Base-by-base conservation (phyloP, 1,140 invertebrate species). In the Ptiloglossa arizonensis region DNA sequence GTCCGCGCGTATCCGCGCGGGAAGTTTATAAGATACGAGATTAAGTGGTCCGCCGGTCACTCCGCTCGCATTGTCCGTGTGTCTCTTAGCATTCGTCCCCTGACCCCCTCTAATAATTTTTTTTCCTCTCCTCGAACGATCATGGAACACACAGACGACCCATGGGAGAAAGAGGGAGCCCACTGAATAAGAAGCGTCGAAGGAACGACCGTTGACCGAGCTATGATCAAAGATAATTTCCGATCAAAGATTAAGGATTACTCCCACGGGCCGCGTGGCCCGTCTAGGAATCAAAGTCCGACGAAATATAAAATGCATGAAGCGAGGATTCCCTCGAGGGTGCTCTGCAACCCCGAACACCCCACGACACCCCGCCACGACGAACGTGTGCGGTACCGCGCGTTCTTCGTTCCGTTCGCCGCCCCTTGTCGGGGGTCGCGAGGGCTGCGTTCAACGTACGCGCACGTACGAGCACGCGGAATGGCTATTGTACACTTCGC, bases 301-400 rank as follows among this genome's bases (percentile, higher is more conserved):
- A 54, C 73, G 85, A 89, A 91, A 91, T 91, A 91, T 90, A 91
- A 91, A 91, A 91, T 91, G 90, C 89, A 91, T 91, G 90, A 91
- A 89, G 85, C 85, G 80, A 74, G 68, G 11, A 88, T 88, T 91
- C 89, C 87, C 90, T 59, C 0, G 62, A 59, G 89, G 85, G 83
- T 82, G 62, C 73, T 70, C 22, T 67, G 54, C 24, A 64, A 69
- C 29, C 44, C 44, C 13, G n/a, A n/a, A n/a, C 13, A 9, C 11
- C 29, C 56, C n/a, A 8, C 57, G 44, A 41, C 15, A 17, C 38
- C 48, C 35, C 32, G 72, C 19, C 15, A 5, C 3, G n/a, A 22
- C 19, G 64, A 64, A 69, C 52, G 38, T 70, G 71, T 75, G 48
- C 52, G 44, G 56, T 57, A 72, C 46, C 22, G 52, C 67, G 54